A percentile compares a stretch with the other conserved stretches of the same genome.
phyloP scores from a whole-genome alignment of 2,113 vertebrate species.

The Pelodiscus sinensis region DNA sequence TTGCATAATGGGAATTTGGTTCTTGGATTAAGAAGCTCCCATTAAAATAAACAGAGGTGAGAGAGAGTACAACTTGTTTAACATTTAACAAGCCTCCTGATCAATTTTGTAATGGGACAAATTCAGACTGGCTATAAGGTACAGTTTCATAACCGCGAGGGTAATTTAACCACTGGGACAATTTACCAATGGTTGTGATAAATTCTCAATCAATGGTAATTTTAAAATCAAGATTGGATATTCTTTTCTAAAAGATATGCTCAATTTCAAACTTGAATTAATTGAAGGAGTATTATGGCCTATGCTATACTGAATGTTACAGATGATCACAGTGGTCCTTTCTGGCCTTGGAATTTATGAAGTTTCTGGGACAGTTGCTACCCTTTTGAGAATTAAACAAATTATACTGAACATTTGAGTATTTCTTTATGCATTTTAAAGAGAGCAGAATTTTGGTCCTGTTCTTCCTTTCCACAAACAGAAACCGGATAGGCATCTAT shows the following conservation, averaged over 20 bases:
- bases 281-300: neutral
- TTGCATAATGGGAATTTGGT: slow-evolving; percentile 65
- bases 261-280: neutral
- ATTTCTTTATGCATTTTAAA: neutral
- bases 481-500: neutral
- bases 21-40: slow-evolving; percentile 69
- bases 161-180: neutral
- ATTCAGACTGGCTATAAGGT: neutral
- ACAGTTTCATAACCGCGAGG: neutral
- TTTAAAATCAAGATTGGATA: neutral
- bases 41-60: slow-evolving; percentile 73
- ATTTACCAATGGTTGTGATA: neutral
- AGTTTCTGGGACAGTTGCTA: slow-evolving; percentile 52
- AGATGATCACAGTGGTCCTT: neutral
- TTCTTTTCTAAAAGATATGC: neutral
- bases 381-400: slow-evolving; percentile 59
- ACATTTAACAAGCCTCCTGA: slow-evolving; percentile 64
- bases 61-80: slow-evolving; percentile 62
- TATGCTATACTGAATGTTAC: neutral
- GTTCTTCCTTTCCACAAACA: slow-evolving; percentile 26
- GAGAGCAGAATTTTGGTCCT: neutral
- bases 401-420: slow-evolving; percentile 12
- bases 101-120: neutral
- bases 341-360: neutral
- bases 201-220: neutral